phyloP scores from a whole-genome alignment of 2,113 vertebrate genomes.

The Podarcis raffonei region DNA sequence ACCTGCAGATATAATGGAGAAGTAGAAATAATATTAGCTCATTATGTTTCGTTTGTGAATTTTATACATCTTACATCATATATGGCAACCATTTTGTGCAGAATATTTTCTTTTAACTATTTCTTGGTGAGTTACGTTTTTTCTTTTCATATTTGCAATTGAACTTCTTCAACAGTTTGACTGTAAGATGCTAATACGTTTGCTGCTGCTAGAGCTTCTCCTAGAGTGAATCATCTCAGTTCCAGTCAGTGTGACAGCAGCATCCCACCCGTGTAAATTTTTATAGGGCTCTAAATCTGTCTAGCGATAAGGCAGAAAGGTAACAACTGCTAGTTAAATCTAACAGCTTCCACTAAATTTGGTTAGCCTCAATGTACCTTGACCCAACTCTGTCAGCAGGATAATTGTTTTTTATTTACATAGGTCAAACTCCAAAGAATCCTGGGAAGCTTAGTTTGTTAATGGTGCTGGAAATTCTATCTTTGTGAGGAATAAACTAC shows the following conservation, averaged over 20 bases:
- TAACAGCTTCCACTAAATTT: slow-evolving; percentile 70
- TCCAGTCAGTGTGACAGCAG: slow-evolving; percentile 48
- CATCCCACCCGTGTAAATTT: slow-evolving; percentile 43
- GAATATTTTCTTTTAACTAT: too few relatives aligned
- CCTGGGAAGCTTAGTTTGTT: too few relatives aligned
- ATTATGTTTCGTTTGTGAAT: too few relatives aligned
- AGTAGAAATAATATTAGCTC: too few relatives aligned
- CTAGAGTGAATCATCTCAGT: slow-evolving; percentile 16
- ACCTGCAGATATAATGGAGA: too few relatives aligned
- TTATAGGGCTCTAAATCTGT: slow-evolving; percentile 68
- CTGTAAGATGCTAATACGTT: slow-evolving; percentile 46
- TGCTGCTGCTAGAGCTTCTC: slow-evolving; percentile 46
- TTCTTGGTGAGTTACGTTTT: not conserved
- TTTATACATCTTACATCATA: too few relatives aligned
- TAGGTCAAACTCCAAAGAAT: not conserved
- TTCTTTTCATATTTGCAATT: not conserved
- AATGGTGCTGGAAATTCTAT: too few relatives aligned
- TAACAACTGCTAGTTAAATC: slow-evolving; percentile 74
- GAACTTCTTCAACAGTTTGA: slow-evolving; percentile 26
- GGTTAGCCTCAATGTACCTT: slow-evolving; percentile 59
- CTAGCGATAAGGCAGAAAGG: slow-evolving; percentile 62
- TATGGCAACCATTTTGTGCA: too few relatives aligned
- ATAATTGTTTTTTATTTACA: slow-evolving; percentile 47
- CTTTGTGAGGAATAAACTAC: too few relatives aligned
- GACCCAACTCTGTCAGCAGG: slow-evolving; percentile 51